Evolutionary conservation across 2,797 vertebrate genomes (phyloP).

Genomic region (Rousettus madagascariensis): DNA sequence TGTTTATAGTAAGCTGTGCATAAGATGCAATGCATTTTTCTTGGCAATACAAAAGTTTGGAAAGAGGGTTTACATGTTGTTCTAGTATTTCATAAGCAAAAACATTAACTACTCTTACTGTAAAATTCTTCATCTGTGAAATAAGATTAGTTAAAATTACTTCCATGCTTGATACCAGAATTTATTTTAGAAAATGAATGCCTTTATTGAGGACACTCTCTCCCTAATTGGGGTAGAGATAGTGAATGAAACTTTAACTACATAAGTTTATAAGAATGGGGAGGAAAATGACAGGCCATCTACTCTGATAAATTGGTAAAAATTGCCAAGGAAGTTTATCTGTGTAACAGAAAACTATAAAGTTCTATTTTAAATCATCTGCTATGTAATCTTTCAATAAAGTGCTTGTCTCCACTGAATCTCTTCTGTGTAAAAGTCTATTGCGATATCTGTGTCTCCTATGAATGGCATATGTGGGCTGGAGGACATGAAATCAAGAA

Average conservation of each 20-base stretch:
- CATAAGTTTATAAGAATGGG: background rate
- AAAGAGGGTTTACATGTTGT: background rate
- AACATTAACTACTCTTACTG: background rate
- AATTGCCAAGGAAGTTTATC: background rate
- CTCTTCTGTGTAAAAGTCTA: background rate
- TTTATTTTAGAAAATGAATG: background rate
- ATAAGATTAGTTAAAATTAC: slow-evolving; percentile 23
- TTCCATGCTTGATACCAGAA: background rate
- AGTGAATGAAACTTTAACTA: background rate
- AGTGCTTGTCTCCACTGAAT: background rate
- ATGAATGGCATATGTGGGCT: background rate
- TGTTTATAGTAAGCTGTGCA: background rate
- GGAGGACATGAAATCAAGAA: background rate
- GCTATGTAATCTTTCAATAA: background rate
- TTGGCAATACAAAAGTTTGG: background rate
- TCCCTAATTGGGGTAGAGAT: background rate
- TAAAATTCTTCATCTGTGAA: slow-evolving; percentile 2
- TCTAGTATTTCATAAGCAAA: background rate
- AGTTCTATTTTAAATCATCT: background rate
- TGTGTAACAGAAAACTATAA: background rate
- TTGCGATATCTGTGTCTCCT: background rate
- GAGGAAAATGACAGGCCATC: background rate
- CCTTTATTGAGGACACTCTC: background rate
- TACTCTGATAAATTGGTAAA: background rate
- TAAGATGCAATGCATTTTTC: background rate